Percentiles rank a stretch among this genome's conserved stretches.
phyloP scores from a whole-genome alignment of 2,797 vertebrate species.

The Chaetodon trifasciatus region DNA sequence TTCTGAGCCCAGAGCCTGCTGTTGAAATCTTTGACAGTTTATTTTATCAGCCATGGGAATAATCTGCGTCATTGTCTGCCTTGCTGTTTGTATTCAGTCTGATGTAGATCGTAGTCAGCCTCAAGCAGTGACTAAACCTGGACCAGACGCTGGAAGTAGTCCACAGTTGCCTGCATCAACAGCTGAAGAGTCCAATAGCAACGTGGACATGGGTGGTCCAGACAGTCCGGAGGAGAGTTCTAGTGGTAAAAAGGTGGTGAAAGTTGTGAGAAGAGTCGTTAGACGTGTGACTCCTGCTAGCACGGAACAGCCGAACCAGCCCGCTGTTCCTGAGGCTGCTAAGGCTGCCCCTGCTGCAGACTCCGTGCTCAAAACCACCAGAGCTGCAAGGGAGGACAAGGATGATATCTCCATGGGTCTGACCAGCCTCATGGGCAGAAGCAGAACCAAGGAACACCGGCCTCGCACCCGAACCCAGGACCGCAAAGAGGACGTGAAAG shows the following conservation, averaged over 20 bases:
- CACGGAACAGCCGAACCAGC: constrained; percentile 70
- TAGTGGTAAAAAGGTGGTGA: constrained; percentile 84
- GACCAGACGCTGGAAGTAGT: constrained; percentile 62
- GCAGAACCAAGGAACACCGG: constrained; percentile 91
- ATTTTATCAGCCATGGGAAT: constrained; percentile 20
- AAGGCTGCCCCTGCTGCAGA: constrained; percentile 59
- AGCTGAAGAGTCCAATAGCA: constrained; percentile 60
- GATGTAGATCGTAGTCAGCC: constrained; percentile 81
- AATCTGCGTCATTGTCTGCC: constrained; percentile 46
- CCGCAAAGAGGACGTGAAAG: constrained; percentile 75
- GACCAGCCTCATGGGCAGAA: constrained; percentile 92
- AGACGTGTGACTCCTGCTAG: constrained; percentile 86
- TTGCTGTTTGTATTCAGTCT: constrained; percentile 83
- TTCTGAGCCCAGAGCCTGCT: constrained; percentile 21
- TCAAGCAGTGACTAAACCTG: constrained; percentile 62
- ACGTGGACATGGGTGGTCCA: constrained; percentile 65
- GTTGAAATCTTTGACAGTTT: constrained; percentile 16
- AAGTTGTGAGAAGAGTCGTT: constrained; percentile 88
- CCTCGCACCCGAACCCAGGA: constrained; percentile 84
- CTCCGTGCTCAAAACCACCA: constrained; percentile 62
- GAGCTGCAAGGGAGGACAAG: constrained; percentile 70
- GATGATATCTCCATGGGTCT: constrained; percentile 93
- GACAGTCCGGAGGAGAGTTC: constrained; percentile 65
- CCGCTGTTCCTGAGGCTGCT: constrained; percentile 57
- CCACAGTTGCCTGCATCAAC: constrained; percentile 47